Base-by-base conservation (phyloP, 2,797 vertebrate genomes). In the Betta splendens region DNA sequence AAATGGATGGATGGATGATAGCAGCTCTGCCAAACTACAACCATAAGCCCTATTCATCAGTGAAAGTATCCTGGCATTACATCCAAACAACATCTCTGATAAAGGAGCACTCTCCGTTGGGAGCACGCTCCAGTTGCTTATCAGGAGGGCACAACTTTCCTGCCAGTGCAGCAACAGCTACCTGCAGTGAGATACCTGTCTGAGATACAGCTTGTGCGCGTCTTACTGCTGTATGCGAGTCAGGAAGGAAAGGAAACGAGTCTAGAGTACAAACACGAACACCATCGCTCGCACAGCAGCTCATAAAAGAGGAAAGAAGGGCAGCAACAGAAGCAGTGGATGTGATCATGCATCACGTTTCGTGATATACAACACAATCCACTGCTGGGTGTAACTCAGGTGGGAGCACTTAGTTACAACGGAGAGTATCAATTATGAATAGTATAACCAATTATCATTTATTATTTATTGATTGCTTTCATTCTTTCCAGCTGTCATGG, bases 341-440 rank as follows among this genome's bases (percentile, higher is more conserved):
- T 64, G 61, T 29, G 23, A 45, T n/a, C 26, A 23, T 0, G 2
- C 32, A 42, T 5, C 6, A 3, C 31, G 18, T 44, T 32, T 23
- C 36, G 15, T 49, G 43, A 64, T 58, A 51, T 35, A 39, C 22
- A 44, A 38, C 52, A 44, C 32, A 59, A n/a, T 28, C 28, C n/a
- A 18, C 49, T 10, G 22, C 7, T 37, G 48, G 32, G 21, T 21
- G 5, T 26, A 40, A 59, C 62, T 76, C 76, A 72, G 57, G 49
- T 68, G 72, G 66, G 72, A 50, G 54, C 50, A 75, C 61, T 78
- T 55, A 43, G 53, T 49, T 56, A 49, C 72, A 77, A 83, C 66
- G 77, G 43, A 79, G 45, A 47, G 22, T 54, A 87, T 91, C 69
- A 88, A 90, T 90, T 88, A 92, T 92, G 83, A 75, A 93, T 77